These are phyloP conservation scores for Malurus elegans DNA, from an alignment of 2,113 vertebrate species.

Conservation along the genomic window DNA sequence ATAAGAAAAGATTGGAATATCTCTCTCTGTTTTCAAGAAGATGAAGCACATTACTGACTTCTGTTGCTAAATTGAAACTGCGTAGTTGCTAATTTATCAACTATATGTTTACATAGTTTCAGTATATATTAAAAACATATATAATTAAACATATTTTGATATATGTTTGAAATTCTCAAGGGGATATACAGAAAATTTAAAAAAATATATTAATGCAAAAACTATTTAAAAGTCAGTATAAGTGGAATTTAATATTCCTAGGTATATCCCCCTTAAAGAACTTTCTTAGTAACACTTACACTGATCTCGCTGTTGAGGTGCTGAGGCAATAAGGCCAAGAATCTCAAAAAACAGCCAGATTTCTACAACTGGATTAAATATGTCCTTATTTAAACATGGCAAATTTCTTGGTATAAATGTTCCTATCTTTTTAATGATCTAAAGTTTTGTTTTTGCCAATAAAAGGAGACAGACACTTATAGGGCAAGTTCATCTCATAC, in stretches of 20 bases:
- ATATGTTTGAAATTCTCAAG: not conserved
- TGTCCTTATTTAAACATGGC: not conserved
- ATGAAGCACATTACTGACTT: not conserved
- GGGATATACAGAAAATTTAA: not conserved
- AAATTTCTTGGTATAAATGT: not conserved
- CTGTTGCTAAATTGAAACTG: not conserved
- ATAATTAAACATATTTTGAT: not conserved
- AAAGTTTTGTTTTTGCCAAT: not conserved
- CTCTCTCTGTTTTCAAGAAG: not conserved
- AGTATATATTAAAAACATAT: not conserved
- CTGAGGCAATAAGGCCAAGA: not conserved
- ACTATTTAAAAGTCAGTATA: not conserved
- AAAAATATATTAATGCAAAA: not conserved
- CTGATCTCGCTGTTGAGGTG: not conserved
- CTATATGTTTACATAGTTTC: not conserved
- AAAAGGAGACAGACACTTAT: not conserved
- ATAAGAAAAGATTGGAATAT: not conserved
- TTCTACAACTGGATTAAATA: not conserved
- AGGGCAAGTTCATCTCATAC: not conserved
- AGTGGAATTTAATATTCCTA: not conserved
- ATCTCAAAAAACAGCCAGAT: not conserved
- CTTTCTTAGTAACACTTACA: not conserved
- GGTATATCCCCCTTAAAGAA: not conserved
- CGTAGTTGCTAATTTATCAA: not conserved
- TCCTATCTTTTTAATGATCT: not conserved